A percentile compares a stretch with the other conserved stretches of the same genome.
Conservation (phyloP, 2,888 invertebrate species). For the Buathra laborator region DNA sequence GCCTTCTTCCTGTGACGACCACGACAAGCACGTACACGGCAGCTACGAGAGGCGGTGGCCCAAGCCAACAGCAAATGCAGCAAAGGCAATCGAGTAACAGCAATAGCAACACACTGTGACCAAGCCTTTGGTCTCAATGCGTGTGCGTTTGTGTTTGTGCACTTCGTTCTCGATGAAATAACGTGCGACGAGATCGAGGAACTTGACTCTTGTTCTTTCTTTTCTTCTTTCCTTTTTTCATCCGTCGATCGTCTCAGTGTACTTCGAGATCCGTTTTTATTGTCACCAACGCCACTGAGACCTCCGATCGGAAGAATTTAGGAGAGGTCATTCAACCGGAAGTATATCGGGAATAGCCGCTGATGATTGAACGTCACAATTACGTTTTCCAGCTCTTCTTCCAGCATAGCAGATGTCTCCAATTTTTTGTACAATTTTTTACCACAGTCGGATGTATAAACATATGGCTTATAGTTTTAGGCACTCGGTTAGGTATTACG, state of each 20-base stretch:
- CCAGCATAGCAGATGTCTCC: neutral
- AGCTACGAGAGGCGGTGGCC: constrained; percentile 64
- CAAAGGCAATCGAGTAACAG: constrained; percentile 74
- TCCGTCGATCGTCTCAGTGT: constrained; percentile 18
- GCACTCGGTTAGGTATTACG: neutral
- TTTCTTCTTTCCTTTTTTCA: constrained; percentile 21
- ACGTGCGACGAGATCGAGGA: constrained; percentile 69
- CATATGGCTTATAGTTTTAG: constrained; percentile 2
- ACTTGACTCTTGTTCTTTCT: constrained; percentile 46
- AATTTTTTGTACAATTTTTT: neutral
- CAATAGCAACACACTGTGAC: constrained; percentile 42
- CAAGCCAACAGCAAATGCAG: constrained; percentile 58
- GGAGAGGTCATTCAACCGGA: constrained; percentile 70
- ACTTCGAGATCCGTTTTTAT: neutral
- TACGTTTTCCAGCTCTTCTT: constrained; percentile 10
- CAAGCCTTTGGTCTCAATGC: constrained; percentile 8
- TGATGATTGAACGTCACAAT: constrained; percentile 13
- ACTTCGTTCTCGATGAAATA: constrained; percentile 75
- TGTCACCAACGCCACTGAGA: neutral
- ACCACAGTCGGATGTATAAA: constrained; percentile 6
- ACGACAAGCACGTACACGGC: constrained; percentile 53
- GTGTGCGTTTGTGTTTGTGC: constrained; percentile 44
- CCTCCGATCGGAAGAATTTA: constrained; percentile 64
- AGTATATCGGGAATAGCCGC: constrained; percentile 39
- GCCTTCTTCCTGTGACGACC: constrained; percentile 84